Evolutionary conservation across 2,113 vertebrate genomes (phyloP).

Genomic region (Aleadryas rufinucha): DNA sequence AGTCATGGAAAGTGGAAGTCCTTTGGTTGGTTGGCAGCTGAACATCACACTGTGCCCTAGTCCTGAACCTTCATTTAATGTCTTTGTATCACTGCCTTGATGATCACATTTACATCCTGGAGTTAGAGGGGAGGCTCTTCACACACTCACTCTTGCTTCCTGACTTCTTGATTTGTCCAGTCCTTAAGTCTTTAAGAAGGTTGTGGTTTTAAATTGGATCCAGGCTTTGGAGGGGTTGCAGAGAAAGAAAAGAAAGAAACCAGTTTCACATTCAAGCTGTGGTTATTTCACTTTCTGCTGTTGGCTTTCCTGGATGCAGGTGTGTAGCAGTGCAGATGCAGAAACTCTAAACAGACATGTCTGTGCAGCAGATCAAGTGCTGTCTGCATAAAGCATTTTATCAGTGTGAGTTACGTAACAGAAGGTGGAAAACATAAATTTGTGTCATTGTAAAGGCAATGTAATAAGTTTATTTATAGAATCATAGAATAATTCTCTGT

Average conservation of each 20-base stretch:
- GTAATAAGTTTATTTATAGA: neutral
- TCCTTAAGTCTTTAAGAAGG: neutral
- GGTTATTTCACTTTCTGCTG: neutral
- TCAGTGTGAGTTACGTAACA: neutral
- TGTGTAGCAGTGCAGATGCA: neutral
- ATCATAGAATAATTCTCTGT: neutral
- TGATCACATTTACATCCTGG: fast-evolving
- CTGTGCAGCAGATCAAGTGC: neutral
- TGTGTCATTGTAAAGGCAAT: neutral
- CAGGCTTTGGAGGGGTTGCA: neutral
- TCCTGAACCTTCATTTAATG: neutral
- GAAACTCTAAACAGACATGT: neutral
- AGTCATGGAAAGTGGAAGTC: neutral
- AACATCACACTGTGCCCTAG: neutral
- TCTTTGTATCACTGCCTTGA: neutral
- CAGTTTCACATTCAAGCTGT: neutral
- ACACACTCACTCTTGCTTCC: neutral
- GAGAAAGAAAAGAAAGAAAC: neutral
- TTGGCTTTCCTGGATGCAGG: neutral
- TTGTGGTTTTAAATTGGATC: neutral
- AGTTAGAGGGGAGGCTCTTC: neutral
- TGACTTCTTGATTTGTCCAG: neutral
- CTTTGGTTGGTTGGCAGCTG: neutral
- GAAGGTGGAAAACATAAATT: neutral
- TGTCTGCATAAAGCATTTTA: neutral